A percentile compares a stretch with the other conserved stretches of the same genome.
Conservation (phyloP, 2,797 vertebrate genomes). For the Gallirallus australis region DNA sequence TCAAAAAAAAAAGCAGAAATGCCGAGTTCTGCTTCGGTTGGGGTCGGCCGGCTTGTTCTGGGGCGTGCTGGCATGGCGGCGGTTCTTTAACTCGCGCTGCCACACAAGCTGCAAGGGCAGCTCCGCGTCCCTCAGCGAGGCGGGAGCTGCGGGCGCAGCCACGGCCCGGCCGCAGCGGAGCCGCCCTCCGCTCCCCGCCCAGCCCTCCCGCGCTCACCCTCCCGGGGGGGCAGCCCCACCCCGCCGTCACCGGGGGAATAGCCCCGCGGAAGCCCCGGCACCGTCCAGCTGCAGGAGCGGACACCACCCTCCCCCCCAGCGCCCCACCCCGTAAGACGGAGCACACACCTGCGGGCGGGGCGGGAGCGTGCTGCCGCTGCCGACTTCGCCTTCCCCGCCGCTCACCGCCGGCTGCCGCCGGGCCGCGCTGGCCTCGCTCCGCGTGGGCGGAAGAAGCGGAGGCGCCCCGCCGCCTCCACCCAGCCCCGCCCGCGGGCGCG, state of each 20-base stretch:
- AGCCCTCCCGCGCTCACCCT: neutral
- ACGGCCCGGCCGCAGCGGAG: neutral
- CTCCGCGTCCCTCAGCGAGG: conserved; percentile 15
- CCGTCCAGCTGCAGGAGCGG: neutral
- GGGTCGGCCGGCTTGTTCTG: no score
- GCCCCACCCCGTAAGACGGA: neutral
- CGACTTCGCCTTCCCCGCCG: neutral
- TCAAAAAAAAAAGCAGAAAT: neutral
- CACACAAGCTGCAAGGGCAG: conserved; percentile 28
- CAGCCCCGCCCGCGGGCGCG: neutral
- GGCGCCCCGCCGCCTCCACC: neutral
- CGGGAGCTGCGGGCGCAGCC: neutral
- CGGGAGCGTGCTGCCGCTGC: neutral
- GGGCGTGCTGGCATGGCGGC: no score
- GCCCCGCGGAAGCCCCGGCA: neutral
- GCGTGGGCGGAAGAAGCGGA: no score
- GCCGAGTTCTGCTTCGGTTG: neutral
- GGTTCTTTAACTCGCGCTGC: no score
- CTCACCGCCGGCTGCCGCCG: neutral
- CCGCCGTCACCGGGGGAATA: no score
- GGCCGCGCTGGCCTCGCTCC: neutral
- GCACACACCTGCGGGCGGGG: neutral
- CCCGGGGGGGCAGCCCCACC: no score
- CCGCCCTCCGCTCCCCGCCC: neutral
- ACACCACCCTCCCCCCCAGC: no score